Evolutionary conservation across 2,797 vertebrate genomes (phyloP), one percentile per base, ranked within the genome.

Genomic region (Fistularia commersonii): DNA sequence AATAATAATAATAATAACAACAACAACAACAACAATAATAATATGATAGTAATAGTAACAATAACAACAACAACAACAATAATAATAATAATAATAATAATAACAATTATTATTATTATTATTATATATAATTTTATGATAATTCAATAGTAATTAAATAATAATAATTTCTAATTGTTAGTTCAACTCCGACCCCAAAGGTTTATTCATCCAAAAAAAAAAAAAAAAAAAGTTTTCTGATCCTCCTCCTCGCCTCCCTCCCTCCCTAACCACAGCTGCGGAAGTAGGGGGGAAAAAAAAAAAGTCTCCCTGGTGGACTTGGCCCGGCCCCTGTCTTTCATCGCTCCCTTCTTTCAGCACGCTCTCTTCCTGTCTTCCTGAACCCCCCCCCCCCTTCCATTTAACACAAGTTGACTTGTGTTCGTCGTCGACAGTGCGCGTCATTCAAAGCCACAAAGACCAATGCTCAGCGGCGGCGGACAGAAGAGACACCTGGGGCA

Each of bases 301-400:
- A 78, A 79, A 38, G 14, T 23, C 68, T 69, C 76, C 74, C 74
- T 78, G 73, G 71, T 77, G 70, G 66, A 76, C 66, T 84, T 81
- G 80, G 85, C 83, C 74, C 63, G 48, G 40, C 70, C 66, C 45
- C 54, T 70, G 61, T 62, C 79, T 84, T 80, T 84, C 83, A 84
- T 79, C 75, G 66, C 79, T 54, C 74, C 56, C 70, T 67, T 57
- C 80, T 79, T 86, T 87, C 63, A 76, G 39, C 62, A 41, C 13
- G n/a, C 69, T 64, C 65, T 80, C 80, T 83, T 85, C 83, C 86
- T 80, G 81, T 78, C 86, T 82, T 87, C 86, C 86, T 85, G 82
- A n/a, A n/a, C n/a, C n/a, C n/a, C n/a, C n/a, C n/a, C n/a, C n/a
- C n/a, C 64, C 47, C 51, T 67, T 66, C 66, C 54, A 61, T 66